Evolutionary conservation across 1,140 invertebrate species (phyloP), one percentile per base, ranked within the genome.

Genomic region (Formica selysi): DNA sequence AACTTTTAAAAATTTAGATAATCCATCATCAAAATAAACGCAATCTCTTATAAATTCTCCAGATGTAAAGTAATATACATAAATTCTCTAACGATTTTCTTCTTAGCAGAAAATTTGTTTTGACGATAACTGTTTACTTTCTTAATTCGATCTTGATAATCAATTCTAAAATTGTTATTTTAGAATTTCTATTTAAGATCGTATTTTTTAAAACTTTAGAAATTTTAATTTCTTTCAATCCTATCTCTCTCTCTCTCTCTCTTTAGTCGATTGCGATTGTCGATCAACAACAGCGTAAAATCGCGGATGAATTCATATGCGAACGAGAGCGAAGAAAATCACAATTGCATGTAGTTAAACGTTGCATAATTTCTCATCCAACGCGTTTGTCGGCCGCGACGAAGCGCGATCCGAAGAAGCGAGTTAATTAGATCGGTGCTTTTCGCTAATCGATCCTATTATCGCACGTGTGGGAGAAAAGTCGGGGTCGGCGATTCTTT

Each of bases 331-430:
- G 29, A 57, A 65, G 87, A 86, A 83, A 83, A 44, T 59, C 54
- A 57, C 71, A 48, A 83, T 86, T 57, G 48, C 54, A 4, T 62
- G 29, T 32, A 11, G 51, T 84, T 68, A 89, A 89, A 61, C 65
- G 73, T 89, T 89, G 84, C 70, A 62, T 81, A 89, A 89, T 89
- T 89, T 89, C 70, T 65, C 44, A 4, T 4, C 29, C 74, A 16
- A 36, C 22, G 54, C 59, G 51, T 76, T 89, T 89, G 78, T 83
- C 73, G 59, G 54, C 59, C 59, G 32, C 59, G 61, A 74, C 67
- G 22, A 51, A 76, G 61, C 48, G 16, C 78, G 65, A 76, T 80
- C 54, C 2, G 13, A 81, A 86, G 59, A 16, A 71, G 48, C 44
- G 13, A 57, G 32, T 48, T 89, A 89, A 89, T 76, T 86, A 84